phyloP scores from a whole-genome alignment of 2,797 vertebrate species.

The Propithecus perrieri region DNA sequence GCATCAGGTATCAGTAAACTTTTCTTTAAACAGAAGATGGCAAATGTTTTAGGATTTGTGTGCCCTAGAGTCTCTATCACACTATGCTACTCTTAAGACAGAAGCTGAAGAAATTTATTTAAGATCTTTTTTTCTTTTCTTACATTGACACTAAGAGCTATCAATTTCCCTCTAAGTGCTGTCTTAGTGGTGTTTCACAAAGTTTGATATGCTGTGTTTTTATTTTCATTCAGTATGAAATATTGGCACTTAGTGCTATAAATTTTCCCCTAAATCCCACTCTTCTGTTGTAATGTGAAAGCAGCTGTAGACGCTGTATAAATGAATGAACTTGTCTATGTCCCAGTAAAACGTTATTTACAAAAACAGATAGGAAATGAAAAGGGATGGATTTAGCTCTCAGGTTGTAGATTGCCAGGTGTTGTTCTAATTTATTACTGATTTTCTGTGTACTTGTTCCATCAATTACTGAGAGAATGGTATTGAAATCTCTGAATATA shows the following conservation, averaged over 20 bases:
- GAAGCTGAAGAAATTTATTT: not conserved
- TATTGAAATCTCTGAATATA: no score
- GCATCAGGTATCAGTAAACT: not conserved
- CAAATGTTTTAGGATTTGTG: not conserved
- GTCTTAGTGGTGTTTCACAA: not conserved
- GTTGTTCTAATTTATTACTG: not conserved
- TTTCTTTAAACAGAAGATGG: not conserved
- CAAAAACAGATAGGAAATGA: not conserved
- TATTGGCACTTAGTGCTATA: not conserved
- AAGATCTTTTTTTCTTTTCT: not conserved
- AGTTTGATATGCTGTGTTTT: not conserved
- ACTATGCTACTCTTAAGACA: not conserved
- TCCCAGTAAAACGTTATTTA: conserved; percentile 13
- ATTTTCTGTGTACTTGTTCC: not conserved
- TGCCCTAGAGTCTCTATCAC: not conserved
- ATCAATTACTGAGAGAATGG: not conserved
- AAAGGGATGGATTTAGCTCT: not conserved
- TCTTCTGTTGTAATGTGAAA: not conserved
- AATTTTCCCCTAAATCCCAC: not conserved
- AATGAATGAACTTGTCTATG: not conserved
- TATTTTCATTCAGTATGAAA: not conserved
- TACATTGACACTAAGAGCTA: not conserved
- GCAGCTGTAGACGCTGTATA: not conserved
- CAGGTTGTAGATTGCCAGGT: not conserved
- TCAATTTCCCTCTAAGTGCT: not conserved